Evolutionary conservation across 2,888 invertebrate genomes (phyloP).

Genomic region (Aphidius colemani): DNA sequence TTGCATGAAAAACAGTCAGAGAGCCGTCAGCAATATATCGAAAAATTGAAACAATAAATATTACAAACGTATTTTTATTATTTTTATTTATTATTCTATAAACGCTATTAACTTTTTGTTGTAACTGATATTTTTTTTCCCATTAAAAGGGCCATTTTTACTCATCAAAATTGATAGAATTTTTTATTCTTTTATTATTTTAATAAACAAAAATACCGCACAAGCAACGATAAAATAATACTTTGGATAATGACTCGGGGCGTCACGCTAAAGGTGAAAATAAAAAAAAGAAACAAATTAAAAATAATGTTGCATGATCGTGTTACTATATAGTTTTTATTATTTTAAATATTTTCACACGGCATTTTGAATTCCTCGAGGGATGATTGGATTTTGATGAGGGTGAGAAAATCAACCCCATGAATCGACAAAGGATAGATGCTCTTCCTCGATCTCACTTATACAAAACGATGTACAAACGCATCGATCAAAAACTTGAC

Average conservation of each 20-base stretch:
- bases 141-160: too few species aligned
- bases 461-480: slow-evolving; percentile 50
- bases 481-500: slow-evolving; percentile 59
- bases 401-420: slow-evolving; percentile 47
- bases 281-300: neutral
- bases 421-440: slow-evolving; percentile 52
- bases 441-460: slow-evolving; percentile 1
- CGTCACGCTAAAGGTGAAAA: neutral
- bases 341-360: slow-evolving; percentile 36
- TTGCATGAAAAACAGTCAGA: slow-evolving; percentile 14
- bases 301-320: slow-evolving; percentile 1
- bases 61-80: too few species aligned
- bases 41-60: neutral
- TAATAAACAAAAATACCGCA: too few species aligned
- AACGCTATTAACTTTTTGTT: neutral
- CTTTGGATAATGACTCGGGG: slow-evolving; percentile 18
- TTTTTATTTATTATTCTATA: too few species aligned
- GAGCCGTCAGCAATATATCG: too few species aligned
- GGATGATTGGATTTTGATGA: slow-evolving; percentile 54
- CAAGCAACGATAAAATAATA: too few species aligned
- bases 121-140: too few species aligned
- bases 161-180: too few species aligned
- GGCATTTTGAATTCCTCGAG: slow-evolving; percentile 54
- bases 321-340: slow-evolving; percentile 27
- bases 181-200: too few species aligned